Conservation (phyloP, 2,797 vertebrate species). For the Oreortyx pictus region DNA sequence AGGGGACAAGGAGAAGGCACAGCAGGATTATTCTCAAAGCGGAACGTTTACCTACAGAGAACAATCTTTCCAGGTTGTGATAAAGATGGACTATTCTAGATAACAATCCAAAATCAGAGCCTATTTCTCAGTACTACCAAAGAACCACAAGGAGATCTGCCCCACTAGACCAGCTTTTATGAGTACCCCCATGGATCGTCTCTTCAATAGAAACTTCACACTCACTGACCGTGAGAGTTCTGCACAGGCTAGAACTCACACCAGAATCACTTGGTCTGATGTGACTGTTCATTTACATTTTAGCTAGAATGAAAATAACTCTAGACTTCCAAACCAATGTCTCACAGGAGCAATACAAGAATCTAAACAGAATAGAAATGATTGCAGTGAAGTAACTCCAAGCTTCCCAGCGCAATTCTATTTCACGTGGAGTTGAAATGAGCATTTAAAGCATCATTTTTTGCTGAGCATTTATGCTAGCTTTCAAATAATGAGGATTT, state of each 20-base stretch:
- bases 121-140: not conserved
- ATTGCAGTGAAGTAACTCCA: not conserved
- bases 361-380: not conserved
- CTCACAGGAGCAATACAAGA: conserved; percentile 16
- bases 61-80: not conserved
- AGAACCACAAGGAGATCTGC: not conserved
- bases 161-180: not conserved
- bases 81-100: not conserved
- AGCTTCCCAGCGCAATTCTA: not conserved
- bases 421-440: not conserved
- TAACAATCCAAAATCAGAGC: not conserved
- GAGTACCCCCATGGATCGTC: not conserved
- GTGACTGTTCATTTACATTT: conserved; percentile 40
- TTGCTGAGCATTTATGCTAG: not conserved
- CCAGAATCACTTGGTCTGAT: conserved; percentile 13
- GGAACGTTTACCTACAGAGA: not conserved
- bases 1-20: not conserved
- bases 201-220: not conserved
- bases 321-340: not conserved
- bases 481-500: not conserved
- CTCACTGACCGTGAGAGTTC: not conserved
- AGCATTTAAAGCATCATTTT: not conserved
- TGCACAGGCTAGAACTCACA: not conserved
- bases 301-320: conserved; percentile 36
- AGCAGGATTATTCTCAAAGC: not conserved